Conservation (phyloP, 30 jellyfish, hydroid and myxozoan species). For the Haliclystus octoradiatus region DNA sequence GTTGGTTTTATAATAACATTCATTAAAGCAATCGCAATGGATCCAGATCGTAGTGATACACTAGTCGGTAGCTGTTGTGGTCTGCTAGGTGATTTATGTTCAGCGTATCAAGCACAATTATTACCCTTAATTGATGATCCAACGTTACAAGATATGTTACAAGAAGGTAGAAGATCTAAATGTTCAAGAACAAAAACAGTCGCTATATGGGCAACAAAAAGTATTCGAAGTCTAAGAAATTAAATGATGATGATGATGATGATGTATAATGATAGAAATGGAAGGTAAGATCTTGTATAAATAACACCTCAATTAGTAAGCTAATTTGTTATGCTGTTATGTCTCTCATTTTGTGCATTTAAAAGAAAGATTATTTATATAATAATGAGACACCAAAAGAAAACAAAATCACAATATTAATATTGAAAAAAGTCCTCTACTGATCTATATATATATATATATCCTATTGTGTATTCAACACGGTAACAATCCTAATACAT, state of each 20-base stretch:
- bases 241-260: conserved; percentile 11
- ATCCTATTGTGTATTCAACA: no score
- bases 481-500: no score
- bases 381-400: no score
- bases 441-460: no score
- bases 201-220: conserved; percentile 95
- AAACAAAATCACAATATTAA: no score
- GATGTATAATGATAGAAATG: neutral
- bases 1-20: conserved; percentile 56
- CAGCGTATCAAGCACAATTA: conserved; percentile 70
- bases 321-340: no score
- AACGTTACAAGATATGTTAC: conserved; percentile 69
- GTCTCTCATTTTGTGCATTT: no score
- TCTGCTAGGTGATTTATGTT: conserved; percentile 85
- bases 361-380: no score
- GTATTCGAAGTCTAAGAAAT: conserved; percentile 67
- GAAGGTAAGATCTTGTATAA: neutral
- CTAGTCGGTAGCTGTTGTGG: conserved; percentile 94
- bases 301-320: no score
- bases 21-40: conserved; percentile 70
- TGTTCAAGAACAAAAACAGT: conserved; percentile 72
- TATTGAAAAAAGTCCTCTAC: no score
- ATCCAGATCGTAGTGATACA: conserved; percentile 89
- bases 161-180: conserved; percentile 92
- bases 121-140: conserved; percentile 64